Base-by-base conservation (phyloP, 2,797 vertebrate species). In the Leuciscus waleckii region DNA sequence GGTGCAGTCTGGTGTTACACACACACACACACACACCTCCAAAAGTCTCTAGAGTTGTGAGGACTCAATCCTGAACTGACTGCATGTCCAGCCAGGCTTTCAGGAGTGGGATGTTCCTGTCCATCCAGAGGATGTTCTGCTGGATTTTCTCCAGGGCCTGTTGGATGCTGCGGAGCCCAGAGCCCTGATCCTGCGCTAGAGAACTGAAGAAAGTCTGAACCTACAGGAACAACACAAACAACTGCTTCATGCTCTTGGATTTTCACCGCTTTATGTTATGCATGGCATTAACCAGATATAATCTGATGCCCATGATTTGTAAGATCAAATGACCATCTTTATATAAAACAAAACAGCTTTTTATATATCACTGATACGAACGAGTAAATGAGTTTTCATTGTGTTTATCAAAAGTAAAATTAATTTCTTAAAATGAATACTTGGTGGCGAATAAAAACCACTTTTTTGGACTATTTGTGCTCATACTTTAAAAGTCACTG, bases 81-180 rank as follows among this genome's bases (percentile, higher is more conserved):
- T 21, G 87, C 46, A 49, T 91, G 86, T 93, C 87, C 82, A 96
- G 90, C 97, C 97, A 97, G 11, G 75, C 84, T 92, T 93, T 92
- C 58, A 98, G 93, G 83, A 95, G 89, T 46, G 96, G 95, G 39
- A 96, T 86, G 90, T 97, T 96, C 51, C 83, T 90, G 56, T 98
- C 95, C 95, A 95, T 96, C 97, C 98, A 97, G 9, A 93, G 92
- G 86, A 97, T 96, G 85, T 98, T 98, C 67, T 98, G 96, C 85
- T 96, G 94, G 4, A 97, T 97, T 69, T 91, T 96, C 92, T 98
- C 96, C 23, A 96, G 88, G 23, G 95, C 88, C 91, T 97, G 97
- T 79, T 96, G 95, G 85, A 98, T 93, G 61, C 96, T 96, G 35
- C 96, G 95, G 81, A 98, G 95, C 88, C 93, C 92, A 21, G 95